Percentiles rank a stretch among this genome's conserved stretches.
phyloP scores from a whole-genome alignment of 2,113 vertebrate genomes.

The Brachyhypopomus occidentalis region DNA sequence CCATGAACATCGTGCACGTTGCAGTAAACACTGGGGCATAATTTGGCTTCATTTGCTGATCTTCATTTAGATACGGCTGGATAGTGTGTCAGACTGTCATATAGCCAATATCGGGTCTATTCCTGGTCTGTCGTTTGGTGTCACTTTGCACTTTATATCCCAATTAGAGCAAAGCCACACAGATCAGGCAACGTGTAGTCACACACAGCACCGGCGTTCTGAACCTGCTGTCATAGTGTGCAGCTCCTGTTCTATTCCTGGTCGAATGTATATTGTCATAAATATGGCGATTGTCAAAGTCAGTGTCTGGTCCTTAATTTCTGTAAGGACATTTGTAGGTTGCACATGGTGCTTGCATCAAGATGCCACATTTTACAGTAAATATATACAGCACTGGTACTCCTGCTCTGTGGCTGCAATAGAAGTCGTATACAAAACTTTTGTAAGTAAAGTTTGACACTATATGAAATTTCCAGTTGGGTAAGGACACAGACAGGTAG shows the following conservation, averaged over 20 bases:
- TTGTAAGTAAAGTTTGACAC: constrained; percentile 1
- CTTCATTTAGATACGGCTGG: constrained; percentile 4
- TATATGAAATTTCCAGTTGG: constrained; percentile 10
- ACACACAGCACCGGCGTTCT: not conserved
- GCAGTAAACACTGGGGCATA: too few species aligned
- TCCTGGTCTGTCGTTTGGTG: not conserved
- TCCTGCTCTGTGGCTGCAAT: not conserved
- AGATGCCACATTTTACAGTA: not conserved
- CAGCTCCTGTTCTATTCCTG: not conserved
- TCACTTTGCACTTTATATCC: not conserved
- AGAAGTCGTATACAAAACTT: constrained; percentile 7
- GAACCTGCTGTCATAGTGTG: not conserved
- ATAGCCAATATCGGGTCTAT: not conserved
- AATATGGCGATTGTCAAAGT: constrained; percentile 7
- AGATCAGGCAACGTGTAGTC: not conserved
- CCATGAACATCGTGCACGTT: not conserved
- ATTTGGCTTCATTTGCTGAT: not conserved
- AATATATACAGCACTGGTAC: not conserved
- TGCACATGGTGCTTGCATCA: constrained; percentile 5
- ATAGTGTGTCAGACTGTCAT: not conserved
- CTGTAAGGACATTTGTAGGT: not conserved
- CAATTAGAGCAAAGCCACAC: constrained; percentile 1
- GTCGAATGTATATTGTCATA: constrained; percentile 2
- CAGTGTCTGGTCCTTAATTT: constrained; percentile 3
- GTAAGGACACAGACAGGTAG: not conserved